These are phyloP conservation scores for Scolopax mira DNA, from an alignment of 2,113 vertebrate genomes.

Conservation along the genomic window DNA sequence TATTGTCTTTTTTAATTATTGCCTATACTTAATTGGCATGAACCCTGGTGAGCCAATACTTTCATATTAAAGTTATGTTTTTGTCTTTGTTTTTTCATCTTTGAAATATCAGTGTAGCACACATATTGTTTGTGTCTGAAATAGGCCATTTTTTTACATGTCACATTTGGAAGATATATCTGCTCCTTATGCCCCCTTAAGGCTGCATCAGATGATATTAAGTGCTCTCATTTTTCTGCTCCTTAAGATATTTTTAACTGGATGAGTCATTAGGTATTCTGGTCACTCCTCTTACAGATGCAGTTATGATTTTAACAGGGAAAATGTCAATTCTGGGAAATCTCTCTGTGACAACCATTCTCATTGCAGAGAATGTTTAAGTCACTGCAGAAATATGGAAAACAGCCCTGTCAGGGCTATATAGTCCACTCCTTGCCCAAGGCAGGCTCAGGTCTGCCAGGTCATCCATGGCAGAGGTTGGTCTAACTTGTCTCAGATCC, in stretches of 20 bases:
- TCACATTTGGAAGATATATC: not conserved
- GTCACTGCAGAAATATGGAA: not conserved
- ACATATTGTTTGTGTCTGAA: not conserved
- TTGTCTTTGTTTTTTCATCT: not conserved
- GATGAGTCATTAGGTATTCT: constrained; percentile 59
- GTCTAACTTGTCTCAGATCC: not conserved
- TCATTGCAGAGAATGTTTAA: not conserved
- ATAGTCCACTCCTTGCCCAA: not conserved
- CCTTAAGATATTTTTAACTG: constrained; percentile 37
- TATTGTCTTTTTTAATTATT: not conserved
- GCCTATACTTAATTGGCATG: not conserved
- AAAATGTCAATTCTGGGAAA: constrained; percentile 11
- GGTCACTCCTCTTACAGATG: constrained; percentile 28
- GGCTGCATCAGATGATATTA: constrained; percentile 10
- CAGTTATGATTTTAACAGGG: constrained; percentile 5
- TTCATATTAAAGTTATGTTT: not conserved
- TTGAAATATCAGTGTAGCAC: not conserved
- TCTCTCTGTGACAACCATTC: not conserved
- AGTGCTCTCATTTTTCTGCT: constrained; percentile 28
- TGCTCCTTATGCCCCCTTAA: not conserved
- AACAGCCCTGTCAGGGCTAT: not conserved
- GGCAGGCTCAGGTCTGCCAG: not conserved
- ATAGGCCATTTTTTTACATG: not conserved
- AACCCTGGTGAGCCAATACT: not conserved
- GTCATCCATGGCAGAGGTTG: not conserved